Percentiles rank a stretch among this genome's conserved stretches.
Evolutionary conservation across 2,888 invertebrate species (phyloP).

Genomic region (Lasius platythorax): DNA sequence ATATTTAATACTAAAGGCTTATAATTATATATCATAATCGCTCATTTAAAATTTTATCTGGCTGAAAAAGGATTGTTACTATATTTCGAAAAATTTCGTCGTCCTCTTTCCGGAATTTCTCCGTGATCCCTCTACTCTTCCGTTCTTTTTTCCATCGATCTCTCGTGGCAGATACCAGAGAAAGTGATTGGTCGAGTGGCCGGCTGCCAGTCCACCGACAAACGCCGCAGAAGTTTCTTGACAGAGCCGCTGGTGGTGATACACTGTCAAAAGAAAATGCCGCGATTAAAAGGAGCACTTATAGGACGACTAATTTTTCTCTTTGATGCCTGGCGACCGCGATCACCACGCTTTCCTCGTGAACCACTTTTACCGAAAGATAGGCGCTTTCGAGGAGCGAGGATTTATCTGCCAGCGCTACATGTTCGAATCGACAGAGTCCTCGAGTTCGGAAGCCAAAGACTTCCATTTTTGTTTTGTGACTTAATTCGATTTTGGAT

Average conservation of each 20-base stretch:
- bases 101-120: constrained; percentile 39
- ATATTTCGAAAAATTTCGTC: background rate
- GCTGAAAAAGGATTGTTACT: background rate
- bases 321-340: constrained; percentile 72
- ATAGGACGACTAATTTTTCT: constrained; percentile 74
- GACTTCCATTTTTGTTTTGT: background rate
- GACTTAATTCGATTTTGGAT: background rate
- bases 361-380: constrained; percentile 31
- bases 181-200: constrained; percentile 72
- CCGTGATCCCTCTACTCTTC: background rate
- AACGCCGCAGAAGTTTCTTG: constrained; percentile 63
- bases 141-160: constrained; percentile 36
- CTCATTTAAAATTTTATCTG: background rate
- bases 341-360: constrained; percentile 54
- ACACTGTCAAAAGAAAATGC: constrained; percentile 73
- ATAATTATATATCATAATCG: background rate
- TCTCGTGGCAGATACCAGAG: constrained; percentile 59
- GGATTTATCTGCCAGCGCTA: constrained; percentile 3
- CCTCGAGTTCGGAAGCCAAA: background rate
- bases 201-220: constrained; percentile 59
- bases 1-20: background rate
- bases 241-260: constrained; percentile 56
- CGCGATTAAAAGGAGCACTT: constrained; percentile 74
- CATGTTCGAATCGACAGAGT: background rate
- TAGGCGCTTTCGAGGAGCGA: constrained; percentile 38